These are phyloP conservation scores for Cavia porcellus DNA, from an alignment of 2,113 vertebrate genomes.

Conservation along the genomic window DNA sequence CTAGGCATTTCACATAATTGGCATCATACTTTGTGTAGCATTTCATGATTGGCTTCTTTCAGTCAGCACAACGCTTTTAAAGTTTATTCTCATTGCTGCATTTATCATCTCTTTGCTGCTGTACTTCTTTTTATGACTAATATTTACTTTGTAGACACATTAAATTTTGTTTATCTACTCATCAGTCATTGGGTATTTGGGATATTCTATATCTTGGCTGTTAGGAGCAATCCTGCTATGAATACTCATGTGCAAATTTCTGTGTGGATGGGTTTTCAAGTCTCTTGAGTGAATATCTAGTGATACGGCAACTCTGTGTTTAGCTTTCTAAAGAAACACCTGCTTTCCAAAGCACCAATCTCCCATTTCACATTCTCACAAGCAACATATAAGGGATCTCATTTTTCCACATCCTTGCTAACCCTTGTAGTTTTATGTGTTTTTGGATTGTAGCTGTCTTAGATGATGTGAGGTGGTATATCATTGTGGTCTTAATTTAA, in stretches of 20 bases:
- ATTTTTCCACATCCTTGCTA: background rate
- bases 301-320: background rate
- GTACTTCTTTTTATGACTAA: background rate
- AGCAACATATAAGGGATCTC: background rate
- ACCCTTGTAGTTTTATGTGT: background rate
- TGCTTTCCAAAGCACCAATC: background rate
- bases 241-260: background rate
- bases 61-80: background rate
- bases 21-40: background rate
- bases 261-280: background rate
- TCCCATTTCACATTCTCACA: background rate
- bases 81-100: background rate
- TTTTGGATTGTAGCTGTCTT: background rate
- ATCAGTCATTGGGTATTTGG: background rate
- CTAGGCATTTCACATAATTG: background rate
- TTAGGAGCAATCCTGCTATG: background rate
- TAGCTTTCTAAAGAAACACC: background rate
- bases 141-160: background rate
- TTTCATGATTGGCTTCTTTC: background rate
- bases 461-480: background rate
- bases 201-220: background rate
- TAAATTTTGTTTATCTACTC: background rate
- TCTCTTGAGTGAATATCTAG: background rate
- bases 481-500: background rate
- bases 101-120: background rate